A percentile compares a stretch with the other conserved stretches of the same genome.
phyloP scores from a whole-genome alignment of 2,888 invertebrate genomes.

The Quadroppia sp. region DNA sequence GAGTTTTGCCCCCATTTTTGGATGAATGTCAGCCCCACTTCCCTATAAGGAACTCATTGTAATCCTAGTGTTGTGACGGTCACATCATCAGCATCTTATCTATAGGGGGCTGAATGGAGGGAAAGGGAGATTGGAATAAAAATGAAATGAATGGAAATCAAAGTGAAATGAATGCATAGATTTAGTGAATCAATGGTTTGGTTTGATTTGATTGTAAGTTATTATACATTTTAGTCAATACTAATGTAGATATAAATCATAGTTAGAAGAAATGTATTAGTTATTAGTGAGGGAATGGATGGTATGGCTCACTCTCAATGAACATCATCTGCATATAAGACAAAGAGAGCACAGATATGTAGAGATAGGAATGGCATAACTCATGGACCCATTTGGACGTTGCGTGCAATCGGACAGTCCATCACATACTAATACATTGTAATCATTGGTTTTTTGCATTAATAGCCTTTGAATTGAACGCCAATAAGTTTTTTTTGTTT shows the following conservation, averaged over 20 bases:
- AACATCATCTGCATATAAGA: conserved; percentile 21
- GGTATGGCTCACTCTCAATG: background rate
- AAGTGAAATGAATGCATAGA: conserved; percentile 28
- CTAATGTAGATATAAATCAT: conserved; percentile 31
- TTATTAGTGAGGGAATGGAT: conserved; percentile 15
- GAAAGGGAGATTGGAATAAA: background rate
- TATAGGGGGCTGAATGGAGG: background rate
- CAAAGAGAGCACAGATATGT: conserved; percentile 13
- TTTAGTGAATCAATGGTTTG: conserved; percentile 17
- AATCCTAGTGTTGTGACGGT: conserved; percentile 32
- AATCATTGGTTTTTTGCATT: conserved; percentile 13
- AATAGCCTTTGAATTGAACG: conserved; percentile 15
- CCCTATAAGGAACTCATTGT: conserved; percentile 29
- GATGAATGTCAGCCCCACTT: conserved; percentile 24
- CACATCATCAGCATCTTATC: conserved; percentile 37
- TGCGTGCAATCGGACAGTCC: conserved; percentile 27
- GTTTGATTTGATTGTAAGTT: conserved; percentile 29
- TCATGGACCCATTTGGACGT: conserved; percentile 16
- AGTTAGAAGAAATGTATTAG: conserved; percentile 11
- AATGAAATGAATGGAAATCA: conserved; percentile 17
- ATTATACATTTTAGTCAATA: conserved; percentile 4
- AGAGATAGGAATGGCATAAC: conserved; percentile 11
- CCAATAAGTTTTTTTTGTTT: conserved; percentile 26
- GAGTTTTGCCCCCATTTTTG: conserved; percentile 26
- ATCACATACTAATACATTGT: conserved; percentile 12